phyloP scores from a whole-genome alignment of 2,888 invertebrate genomes.

The Drosophila mimetica region DNA sequence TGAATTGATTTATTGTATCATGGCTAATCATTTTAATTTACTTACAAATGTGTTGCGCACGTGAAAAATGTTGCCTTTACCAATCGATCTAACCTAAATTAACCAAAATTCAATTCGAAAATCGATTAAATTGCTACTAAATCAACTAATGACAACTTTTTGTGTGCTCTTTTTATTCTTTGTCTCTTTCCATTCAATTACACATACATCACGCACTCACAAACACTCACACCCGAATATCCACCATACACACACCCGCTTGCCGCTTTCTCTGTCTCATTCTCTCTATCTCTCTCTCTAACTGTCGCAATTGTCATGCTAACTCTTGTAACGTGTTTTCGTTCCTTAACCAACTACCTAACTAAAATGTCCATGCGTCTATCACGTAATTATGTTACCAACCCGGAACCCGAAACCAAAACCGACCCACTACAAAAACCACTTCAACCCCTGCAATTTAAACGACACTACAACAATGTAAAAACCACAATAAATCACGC shows the following conservation, averaged over 20 bases:
- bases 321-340: constrained; percentile 60
- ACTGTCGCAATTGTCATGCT: constrained; percentile 45
- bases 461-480: constrained; percentile 12
- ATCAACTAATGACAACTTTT: constrained; percentile 67
- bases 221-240: constrained; percentile 21
- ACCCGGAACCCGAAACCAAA: constrained; percentile 10
- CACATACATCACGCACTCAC: constrained; percentile 50
- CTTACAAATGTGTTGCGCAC: constrained; percentile 11
- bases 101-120: constrained; percentile 33
- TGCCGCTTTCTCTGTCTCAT: constrained; percentile 31
- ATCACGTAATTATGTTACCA: constrained; percentile 53
- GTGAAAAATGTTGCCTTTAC: constrained; percentile 25
- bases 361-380: constrained; percentile 53
- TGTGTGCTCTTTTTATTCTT: constrained; percentile 75
- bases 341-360: constrained; percentile 48
- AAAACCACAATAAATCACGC: neutral
- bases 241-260: constrained; percentile 26
- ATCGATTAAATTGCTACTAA: constrained; percentile 46
- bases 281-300: constrained; percentile 11
- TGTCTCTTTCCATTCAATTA: constrained; percentile 77
- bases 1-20: constrained; percentile 9
- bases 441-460: constrained; percentile 26
- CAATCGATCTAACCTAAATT: constrained; percentile 26
- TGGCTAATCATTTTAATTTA: constrained; percentile 11
- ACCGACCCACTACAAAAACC: constrained; percentile 10